Percentiles rank a stretch among this genome's conserved stretches.
Evolutionary conservation across 2,113 vertebrate species (phyloP).

Genomic region (Poecile atricapillus): DNA sequence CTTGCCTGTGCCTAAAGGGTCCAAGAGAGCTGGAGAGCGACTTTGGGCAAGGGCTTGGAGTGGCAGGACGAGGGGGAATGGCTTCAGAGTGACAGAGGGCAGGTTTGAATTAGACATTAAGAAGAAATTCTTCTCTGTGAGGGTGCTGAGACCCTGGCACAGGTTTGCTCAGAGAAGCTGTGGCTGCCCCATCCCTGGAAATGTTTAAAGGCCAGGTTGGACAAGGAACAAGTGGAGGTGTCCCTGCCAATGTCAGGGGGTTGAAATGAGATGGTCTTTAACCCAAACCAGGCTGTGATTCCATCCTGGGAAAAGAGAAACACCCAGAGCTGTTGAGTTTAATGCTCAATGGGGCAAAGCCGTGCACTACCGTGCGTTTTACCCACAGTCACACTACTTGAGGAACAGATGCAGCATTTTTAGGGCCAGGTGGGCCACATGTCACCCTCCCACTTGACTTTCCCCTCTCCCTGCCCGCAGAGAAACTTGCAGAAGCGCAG

Average conservation of each 20-base stretch:
- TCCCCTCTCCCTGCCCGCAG: constrained; percentile 58
- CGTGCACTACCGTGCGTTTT: accelerated
- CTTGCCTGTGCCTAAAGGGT: background rate
- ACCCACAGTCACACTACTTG: accelerated
- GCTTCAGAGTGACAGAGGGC: background rate
- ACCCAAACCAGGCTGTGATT: too few relatives aligned
- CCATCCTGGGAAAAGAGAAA: background rate
- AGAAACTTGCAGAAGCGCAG: constrained; percentile 96
- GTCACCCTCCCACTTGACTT: background rate
- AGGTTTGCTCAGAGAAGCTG: background rate
- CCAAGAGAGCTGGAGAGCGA: background rate
- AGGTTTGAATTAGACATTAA: background rate
- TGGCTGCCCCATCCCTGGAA: background rate
- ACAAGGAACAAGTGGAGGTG: accelerated
- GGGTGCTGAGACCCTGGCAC: background rate
- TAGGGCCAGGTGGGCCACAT: background rate
- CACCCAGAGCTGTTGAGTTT: accelerated
- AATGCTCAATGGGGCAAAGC: accelerated
- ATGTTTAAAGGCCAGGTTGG: background rate
- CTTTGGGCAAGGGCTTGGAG: background rate
- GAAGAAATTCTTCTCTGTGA: background rate
- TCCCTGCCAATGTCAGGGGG: background rate
- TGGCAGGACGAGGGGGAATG: background rate
- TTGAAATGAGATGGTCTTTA: background rate
- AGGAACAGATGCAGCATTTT: accelerated